Evolutionary conservation across 92 coral and sea anemone species (phyloP).

Genomic region (Siderastrea radians): DNA sequence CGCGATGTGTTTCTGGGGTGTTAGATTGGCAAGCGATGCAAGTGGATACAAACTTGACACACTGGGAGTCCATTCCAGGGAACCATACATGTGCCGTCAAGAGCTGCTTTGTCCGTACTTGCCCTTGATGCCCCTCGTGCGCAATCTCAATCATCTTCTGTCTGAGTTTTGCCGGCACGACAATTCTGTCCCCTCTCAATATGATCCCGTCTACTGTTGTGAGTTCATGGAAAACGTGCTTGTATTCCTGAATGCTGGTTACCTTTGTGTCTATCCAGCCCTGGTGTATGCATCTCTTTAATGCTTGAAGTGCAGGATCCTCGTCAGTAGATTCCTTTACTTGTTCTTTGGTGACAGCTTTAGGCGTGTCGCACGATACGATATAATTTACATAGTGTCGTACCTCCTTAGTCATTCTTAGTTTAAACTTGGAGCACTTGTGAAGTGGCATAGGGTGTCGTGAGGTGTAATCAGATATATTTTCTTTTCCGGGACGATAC

Average conservation of each 20-base stretch:
- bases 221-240: too few relatives aligned
- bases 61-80: slow-evolving; percentile 28
- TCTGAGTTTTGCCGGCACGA: background rate
- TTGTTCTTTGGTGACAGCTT: slow-evolving; percentile 18
- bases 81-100: slow-evolving; percentile 45
- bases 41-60: slow-evolving; percentile 40
- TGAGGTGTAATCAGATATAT: too few relatives aligned
- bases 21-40: slow-evolving; percentile 24
- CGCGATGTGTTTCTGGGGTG: slow-evolving; percentile 21
- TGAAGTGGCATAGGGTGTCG: too few relatives aligned
- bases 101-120: background rate
- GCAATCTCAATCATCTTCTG: slow-evolving; percentile 29
- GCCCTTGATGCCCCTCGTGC: slow-evolving; percentile 8
- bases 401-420: background rate
- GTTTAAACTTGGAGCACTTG: background rate
- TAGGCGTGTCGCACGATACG: slow-evolving; percentile 14
- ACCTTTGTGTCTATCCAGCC: slow-evolving; percentile 19
- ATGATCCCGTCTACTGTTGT: too few relatives aligned
- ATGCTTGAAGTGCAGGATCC: background rate
- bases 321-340: slow-evolving; percentile 17
- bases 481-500: too few relatives aligned
- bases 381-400: background rate
- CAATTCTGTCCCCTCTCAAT: too few relatives aligned
- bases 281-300: background rate
- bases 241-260: background rate